Percentiles rank a stretch among this genome's conserved stretches.
Conservation (phyloP, 2,113 vertebrate genomes). For the Hydrolagus affinis region DNA sequence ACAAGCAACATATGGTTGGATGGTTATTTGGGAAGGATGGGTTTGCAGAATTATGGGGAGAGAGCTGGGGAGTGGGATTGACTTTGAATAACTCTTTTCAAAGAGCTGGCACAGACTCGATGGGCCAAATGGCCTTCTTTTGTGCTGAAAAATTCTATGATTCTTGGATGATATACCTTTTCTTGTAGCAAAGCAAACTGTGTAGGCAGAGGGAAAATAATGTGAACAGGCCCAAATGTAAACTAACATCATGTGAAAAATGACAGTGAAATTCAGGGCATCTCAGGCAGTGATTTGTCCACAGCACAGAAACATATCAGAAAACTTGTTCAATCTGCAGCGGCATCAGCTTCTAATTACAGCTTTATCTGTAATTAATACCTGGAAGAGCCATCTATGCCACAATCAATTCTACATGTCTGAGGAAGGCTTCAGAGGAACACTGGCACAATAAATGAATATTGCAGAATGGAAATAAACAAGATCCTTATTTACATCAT, state of each 20-base stretch:
- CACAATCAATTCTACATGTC: neutral
- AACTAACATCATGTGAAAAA: neutral
- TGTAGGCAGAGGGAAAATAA: neutral
- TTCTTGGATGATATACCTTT: neutral
- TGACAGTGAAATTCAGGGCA: neutral
- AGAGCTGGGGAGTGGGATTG: no score
- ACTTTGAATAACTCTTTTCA: no score
- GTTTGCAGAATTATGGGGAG: no score
- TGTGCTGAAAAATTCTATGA: no score
- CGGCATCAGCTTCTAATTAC: neutral
- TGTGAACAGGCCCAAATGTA: neutral
- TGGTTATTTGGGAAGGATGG: no score
- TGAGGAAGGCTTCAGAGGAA: neutral
- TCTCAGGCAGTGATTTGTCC: neutral
- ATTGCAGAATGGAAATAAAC: neutral
- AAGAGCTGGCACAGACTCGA: no score
- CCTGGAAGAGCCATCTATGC: neutral
- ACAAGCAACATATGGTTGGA: no score
- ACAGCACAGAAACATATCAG: neutral
- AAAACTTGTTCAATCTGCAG: neutral
- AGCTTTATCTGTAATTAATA: slow-evolving; percentile 10
- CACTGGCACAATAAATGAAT: neutral
- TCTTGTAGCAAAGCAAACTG: neutral
- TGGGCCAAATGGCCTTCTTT: no score
- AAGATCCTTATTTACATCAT: no score